Conservation (phyloP, 35 echinoderm and acorn worm species). For the Chiridota heheva region DNA sequence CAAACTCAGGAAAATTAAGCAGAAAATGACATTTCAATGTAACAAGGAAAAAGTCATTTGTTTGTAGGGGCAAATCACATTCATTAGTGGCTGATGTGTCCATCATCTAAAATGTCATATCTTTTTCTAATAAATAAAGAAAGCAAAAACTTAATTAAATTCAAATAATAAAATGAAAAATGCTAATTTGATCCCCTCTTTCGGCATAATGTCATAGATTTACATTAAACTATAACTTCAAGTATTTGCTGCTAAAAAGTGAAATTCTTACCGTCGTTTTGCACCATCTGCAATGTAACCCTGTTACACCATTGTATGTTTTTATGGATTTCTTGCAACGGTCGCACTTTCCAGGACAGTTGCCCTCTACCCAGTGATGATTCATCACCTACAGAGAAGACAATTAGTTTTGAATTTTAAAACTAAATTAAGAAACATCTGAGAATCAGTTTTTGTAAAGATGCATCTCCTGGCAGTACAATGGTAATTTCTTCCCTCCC, state of each 20-base stretch:
- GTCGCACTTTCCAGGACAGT: slow-evolving; percentile 96
- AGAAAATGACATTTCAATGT: too few species aligned
- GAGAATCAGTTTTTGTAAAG: background rate
- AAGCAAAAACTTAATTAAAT: background rate
- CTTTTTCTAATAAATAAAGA: too few species aligned
- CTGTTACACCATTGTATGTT: slow-evolving; percentile 95
- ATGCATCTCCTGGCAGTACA: background rate
- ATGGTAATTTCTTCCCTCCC: background rate
- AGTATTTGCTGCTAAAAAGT: background rate
- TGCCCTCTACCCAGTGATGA: slow-evolving; percentile 99
- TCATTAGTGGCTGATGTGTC: too few species aligned
- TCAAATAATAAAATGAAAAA: slow-evolving; percentile 3
- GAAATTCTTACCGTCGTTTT: slow-evolving; percentile 83
- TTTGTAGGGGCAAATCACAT: too few species aligned
- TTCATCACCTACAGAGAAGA: slow-evolving; percentile 73
- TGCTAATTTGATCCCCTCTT: background rate
- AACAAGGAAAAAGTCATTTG: too few species aligned
- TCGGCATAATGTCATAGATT: background rate
- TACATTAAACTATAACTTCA: background rate
- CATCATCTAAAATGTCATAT: too few species aligned
- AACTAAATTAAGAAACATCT: background rate
- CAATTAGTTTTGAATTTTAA: background rate
- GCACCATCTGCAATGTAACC: slow-evolving; percentile 97
- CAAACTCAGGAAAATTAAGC: too few species aligned
- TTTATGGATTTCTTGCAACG: slow-evolving; percentile 98